These are phyloP conservation scores for Sternarchorhynchus goeldii DNA, from an alignment of 2,797 vertebrate species.

Conservation along the genomic window DNA sequence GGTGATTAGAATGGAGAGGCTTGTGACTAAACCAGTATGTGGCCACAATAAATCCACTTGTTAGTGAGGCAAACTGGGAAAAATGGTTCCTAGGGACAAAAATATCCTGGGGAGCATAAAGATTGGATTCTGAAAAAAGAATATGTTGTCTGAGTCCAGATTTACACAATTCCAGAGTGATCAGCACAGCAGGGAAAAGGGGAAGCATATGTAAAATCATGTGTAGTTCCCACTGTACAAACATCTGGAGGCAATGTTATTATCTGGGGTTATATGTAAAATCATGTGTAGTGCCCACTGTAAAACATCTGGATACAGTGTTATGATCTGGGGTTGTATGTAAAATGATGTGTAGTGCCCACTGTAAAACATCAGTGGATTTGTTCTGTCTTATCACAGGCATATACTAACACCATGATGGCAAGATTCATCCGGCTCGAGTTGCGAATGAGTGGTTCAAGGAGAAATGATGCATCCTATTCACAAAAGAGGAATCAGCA, in stretches of 20 bases:
- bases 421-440: not conserved
- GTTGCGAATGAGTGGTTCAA: not conserved
- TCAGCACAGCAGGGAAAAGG: too few relatives aligned
- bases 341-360: not conserved
- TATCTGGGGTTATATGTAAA: too few relatives aligned
- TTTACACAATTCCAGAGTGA: not conserved
- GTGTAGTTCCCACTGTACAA: too few relatives aligned
- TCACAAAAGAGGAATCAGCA: too few relatives aligned
- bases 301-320: not conserved
- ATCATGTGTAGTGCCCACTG: not conserved
- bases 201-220: too few relatives aligned
- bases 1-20: not conserved
- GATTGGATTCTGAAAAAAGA: not conserved
- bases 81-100: not conserved
- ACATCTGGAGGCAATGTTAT: not conserved
- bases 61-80: too few relatives aligned
- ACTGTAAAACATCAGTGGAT: not conserved
- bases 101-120: not conserved
- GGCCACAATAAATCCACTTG: not conserved
- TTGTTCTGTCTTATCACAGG: not conserved
- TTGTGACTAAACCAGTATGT: not conserved
- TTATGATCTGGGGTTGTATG: not conserved
- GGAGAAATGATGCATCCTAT: not conserved
- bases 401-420: not conserved
- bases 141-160: not conserved